phyloP scores from a whole-genome alignment of 2,113 vertebrate species.

The Scortum barcoo region DNA sequence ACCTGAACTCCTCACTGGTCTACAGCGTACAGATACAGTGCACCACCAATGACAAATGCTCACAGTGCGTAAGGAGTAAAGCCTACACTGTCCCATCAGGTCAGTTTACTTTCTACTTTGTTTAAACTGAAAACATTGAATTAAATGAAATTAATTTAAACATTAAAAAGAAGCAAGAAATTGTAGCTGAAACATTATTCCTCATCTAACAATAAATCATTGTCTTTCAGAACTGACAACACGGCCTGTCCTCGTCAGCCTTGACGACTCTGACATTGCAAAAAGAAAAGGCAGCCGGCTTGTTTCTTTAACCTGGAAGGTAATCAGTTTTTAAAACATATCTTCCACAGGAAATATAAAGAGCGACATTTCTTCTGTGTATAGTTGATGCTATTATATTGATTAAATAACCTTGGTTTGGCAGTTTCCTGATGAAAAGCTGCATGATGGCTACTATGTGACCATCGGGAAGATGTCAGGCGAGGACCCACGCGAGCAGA shows the following conservation, averaged over 20 bases:
- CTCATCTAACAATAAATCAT: not conserved
- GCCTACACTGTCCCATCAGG: constrained; percentile 70
- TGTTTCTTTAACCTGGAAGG: constrained; percentile 62
- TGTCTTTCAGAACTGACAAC: constrained; percentile 73
- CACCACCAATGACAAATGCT: constrained; percentile 25
- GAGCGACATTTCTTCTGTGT: not conserved
- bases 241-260: constrained; percentile 51
- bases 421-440: constrained; percentile 59
- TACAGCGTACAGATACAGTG: constrained; percentile 77
- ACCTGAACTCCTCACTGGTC: constrained; percentile 60
- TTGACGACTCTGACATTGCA: not conserved
- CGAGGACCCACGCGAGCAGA: constrained; percentile 13
- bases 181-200: no score
- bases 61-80: constrained; percentile 70
- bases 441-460: constrained; percentile 58
- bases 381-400: not conserved
- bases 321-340: constrained; percentile 8
- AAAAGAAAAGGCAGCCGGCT: constrained; percentile 22
- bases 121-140: not conserved
- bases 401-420: not conserved
- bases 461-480: constrained; percentile 72
- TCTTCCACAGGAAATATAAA: no score
- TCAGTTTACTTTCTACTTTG: constrained; percentile 22
- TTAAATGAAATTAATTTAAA: no score
- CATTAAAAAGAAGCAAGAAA: not conserved